phyloP scores from a whole-genome alignment of 30 jellyfish, hydroid and myxozoan genomes.

The Aurelia sp. region DNA sequence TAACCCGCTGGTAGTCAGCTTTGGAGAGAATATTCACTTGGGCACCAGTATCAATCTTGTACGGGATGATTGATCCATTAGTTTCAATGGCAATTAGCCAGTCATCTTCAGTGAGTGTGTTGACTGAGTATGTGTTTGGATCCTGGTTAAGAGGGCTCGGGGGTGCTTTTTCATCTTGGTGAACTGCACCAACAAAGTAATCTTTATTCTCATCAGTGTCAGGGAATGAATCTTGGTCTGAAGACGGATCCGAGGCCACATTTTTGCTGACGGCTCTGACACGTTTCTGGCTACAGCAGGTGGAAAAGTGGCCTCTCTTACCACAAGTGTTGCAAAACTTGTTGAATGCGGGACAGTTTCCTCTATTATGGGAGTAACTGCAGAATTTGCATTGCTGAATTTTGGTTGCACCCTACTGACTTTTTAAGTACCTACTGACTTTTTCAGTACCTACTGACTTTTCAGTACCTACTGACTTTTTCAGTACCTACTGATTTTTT shows the following conservation, averaged over 20 bases:
- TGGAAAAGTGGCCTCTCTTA: conserved; percentile 51
- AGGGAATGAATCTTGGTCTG: conserved; percentile 24
- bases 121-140: conserved; percentile 1
- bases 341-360: conserved; percentile 56
- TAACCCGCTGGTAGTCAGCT: background rate
- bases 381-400: too few species aligned
- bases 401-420: too few species aligned
- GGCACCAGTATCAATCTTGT: conserved; percentile 67
- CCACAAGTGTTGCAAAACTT: conserved; percentile 53
- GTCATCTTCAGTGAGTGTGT: conserved; percentile 12
- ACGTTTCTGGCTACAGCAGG: conserved; percentile 55
- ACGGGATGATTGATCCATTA: conserved; percentile 27
- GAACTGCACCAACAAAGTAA: conserved; percentile 50
- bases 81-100: conserved; percentile 26
- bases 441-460: too few species aligned
- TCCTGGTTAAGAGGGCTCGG: background rate
- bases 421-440: too few species aligned
- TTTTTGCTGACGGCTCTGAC: conserved; percentile 29
- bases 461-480: too few species aligned
- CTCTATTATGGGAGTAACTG: too few species aligned
- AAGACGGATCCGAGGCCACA: conserved; percentile 19
- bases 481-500: too few species aligned
- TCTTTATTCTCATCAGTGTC: conserved; percentile 36
- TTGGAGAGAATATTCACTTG: conserved; percentile 38
- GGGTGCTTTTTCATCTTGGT: conserved; percentile 26